Percentiles rank a stretch among this genome's conserved stretches.
Evolutionary conservation across 1,140 invertebrate species (phyloP).

Genomic region (Drosophila asahinai): DNA sequence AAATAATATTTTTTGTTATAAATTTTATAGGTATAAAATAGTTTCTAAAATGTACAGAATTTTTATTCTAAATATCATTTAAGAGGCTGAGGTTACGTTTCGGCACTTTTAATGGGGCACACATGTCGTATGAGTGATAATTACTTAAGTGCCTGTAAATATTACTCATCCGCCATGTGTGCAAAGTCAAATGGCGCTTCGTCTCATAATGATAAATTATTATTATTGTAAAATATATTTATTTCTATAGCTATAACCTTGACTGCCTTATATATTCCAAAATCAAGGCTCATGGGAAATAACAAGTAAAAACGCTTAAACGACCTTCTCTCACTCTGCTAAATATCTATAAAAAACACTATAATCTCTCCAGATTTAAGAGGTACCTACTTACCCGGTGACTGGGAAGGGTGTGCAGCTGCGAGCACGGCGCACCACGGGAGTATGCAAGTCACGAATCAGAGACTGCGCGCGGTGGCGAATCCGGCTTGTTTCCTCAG

Average conservation of each 20-base stretch:
- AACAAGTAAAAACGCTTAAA: not conserved
- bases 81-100: not conserved
- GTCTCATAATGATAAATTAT: not conserved
- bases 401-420: conserved; percentile 86
- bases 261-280: not conserved
- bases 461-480: conserved; percentile 91
- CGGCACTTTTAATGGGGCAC: not conserved
- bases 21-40: not conserved
- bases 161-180: conserved; percentile 20
- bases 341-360: not conserved
- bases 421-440: conserved; percentile 89
- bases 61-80: not conserved
- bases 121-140: conserved; percentile 32
- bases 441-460: conserved; percentile 90
- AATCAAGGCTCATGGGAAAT: not conserved
- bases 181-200: not conserved
- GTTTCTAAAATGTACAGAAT: not conserved
- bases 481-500: conserved; percentile 92
- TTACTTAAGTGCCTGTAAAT: not conserved
- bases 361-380: not conserved
- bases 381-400: conserved; percentile 64
- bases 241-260: not conserved
- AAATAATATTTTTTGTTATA: not conserved
- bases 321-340: not conserved
- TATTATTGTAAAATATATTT: not conserved